These are phyloP conservation scores for Coregonus suidteri DNA, from an alignment of 2,797 vertebrate species.

Conservation along the genomic window DNA sequence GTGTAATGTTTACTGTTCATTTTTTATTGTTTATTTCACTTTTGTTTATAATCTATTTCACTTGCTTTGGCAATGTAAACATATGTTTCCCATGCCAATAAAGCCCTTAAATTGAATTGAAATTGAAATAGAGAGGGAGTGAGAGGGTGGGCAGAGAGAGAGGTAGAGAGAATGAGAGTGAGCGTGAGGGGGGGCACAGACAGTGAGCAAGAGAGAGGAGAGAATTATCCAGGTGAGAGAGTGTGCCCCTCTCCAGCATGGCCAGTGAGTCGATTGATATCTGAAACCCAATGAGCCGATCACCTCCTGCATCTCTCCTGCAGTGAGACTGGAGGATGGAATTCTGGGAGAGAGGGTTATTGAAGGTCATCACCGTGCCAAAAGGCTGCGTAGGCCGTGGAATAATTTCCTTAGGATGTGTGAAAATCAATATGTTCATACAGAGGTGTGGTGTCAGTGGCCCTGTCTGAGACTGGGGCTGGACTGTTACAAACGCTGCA, in stretches of 20 bases:
- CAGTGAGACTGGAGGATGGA: constrained; percentile 39
- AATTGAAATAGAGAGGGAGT: no score
- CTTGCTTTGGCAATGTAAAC: no score
- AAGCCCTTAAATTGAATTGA: no score
- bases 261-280: constrained; percentile 59
- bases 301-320: background rate
- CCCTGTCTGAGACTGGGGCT: constrained; percentile 33
- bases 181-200: constrained; percentile 19
- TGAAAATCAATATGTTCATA: constrained; percentile 63
- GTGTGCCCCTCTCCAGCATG: constrained; percentile 38
- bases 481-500: no score
- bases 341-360: constrained; percentile 62
- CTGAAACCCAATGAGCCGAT: constrained; percentile 50
- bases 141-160: constrained; percentile 13
- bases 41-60: no score
- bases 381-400: constrained; percentile 61
- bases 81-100: no score
- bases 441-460: constrained; percentile 43
- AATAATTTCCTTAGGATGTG: constrained; percentile 71
- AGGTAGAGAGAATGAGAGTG: background rate
- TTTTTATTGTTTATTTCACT: no score
- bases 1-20: no score
- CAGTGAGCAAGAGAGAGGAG: constrained; percentile 20
- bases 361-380: constrained; percentile 70
- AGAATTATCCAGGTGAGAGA: constrained; percentile 16